These are phyloP conservation scores for Eptesicus fuscus DNA, from an alignment of 2,113 vertebrate species.

Conservation along the genomic window DNA sequence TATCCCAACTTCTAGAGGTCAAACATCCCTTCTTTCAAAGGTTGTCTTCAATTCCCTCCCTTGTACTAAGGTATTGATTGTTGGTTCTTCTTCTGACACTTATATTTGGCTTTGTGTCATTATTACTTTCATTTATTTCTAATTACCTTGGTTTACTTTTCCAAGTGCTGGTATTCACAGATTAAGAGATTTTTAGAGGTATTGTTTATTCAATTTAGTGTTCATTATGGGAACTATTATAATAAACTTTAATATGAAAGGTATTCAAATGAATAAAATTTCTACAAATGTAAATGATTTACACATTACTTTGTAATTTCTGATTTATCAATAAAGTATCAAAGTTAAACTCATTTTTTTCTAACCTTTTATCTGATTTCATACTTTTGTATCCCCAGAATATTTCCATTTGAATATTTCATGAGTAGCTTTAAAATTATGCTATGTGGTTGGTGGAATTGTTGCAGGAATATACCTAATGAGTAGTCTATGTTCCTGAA, in stretches of 20 bases:
- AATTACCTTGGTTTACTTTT: neutral
- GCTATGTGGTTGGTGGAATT: neutral
- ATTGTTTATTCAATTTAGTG: neutral
- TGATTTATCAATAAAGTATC: neutral
- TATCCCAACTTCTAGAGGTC: neutral
- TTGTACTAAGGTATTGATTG: neutral
- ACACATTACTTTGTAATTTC: neutral
- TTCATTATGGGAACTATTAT: neutral
- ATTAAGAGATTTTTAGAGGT: neutral
- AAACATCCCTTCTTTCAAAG: neutral
- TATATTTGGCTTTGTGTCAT: neutral
- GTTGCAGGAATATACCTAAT: neutral
- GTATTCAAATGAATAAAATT: neutral
- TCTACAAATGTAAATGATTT: neutral
- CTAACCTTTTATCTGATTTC: neutral
- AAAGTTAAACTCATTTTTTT: neutral
- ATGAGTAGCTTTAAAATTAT: neutral
- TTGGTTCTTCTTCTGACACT: neutral
- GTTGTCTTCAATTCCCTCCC: neutral
- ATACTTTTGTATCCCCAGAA: neutral
- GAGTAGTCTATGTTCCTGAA: neutral
- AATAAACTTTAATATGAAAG: neutral
- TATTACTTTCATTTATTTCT: neutral
- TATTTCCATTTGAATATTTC: neutral
- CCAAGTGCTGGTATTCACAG: too few species aligned